These are phyloP conservation scores for Bellardia pandia DNA, from an alignment of 2,888 invertebrate species.

Conservation along the genomic window DNA sequence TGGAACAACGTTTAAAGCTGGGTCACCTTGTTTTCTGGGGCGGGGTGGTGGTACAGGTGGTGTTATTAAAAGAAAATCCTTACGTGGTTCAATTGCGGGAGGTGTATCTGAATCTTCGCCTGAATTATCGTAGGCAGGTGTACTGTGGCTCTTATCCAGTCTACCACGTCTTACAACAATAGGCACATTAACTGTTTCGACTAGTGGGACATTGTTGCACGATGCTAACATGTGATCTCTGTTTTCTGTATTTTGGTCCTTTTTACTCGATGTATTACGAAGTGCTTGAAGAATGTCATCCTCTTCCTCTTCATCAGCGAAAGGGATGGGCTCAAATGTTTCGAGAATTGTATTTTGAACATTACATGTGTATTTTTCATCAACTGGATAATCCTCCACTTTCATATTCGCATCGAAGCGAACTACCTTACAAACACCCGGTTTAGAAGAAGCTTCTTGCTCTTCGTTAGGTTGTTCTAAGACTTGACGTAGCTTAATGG, in stretches of 20 bases:
- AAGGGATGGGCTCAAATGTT: conserved; percentile 84
- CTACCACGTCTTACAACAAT: conserved; percentile 84
- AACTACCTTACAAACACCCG: conserved; percentile 84
- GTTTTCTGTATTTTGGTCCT: conserved; percentile 74
- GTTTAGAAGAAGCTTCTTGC: conserved; percentile 77
- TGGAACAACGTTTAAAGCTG: conserved; percentile 83
- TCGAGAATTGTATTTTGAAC: conserved; percentile 84
- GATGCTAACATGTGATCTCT: conserved; percentile 64
- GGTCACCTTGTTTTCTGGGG: conserved; percentile 80
- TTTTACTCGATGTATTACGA: conserved; percentile 75
- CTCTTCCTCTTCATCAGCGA: conserved; percentile 82
- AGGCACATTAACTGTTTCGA: conserved; percentile 81
- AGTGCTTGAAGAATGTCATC: conserved; percentile 76
- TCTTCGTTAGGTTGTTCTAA: conserved; percentile 75
- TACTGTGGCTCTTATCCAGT: conserved; percentile 92
- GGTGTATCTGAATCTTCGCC: conserved; percentile 84
- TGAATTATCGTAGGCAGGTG: conserved; percentile 90
- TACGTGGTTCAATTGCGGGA: conserved; percentile 83
- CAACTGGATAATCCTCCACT: conserved; percentile 81
- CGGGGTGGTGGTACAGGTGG: conserved; percentile 85
- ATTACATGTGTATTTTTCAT: conserved; percentile 83
- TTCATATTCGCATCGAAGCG: conserved; percentile 83
- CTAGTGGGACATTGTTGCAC: conserved; percentile 69
- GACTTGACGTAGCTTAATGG: conserved; percentile 77
- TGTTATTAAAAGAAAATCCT: conserved; percentile 82